Evolutionary conservation across 2,888 invertebrate species (phyloP).

Genomic region (Drosophila kanekoi): DNA sequence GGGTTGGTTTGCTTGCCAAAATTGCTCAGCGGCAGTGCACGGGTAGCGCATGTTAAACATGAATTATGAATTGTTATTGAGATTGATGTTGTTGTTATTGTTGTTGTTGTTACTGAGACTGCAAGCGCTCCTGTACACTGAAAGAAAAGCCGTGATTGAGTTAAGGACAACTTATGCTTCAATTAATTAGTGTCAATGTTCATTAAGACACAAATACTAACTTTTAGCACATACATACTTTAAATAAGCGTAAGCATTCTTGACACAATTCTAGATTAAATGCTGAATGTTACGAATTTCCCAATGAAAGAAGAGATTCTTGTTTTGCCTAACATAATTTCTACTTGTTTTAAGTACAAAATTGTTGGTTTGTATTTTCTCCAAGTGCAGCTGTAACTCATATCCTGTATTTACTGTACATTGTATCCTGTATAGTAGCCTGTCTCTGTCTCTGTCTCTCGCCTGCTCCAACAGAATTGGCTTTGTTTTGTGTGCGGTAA

Average conservation of each 20-base stretch:
- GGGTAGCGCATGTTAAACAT: conserved; percentile 82
- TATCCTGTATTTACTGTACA: conserved; percentile 9
- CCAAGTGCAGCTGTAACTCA: conserved; percentile 13
- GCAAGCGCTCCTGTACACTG: conserved; percentile 24
- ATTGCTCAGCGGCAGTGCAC: conserved; percentile 55
- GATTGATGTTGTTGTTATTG: conserved; percentile 74
- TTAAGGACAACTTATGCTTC: too few species aligned
- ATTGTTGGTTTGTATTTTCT: background rate
- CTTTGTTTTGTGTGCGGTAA: conserved; percentile 78
- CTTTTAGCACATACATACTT: too few species aligned
- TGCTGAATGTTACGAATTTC: too few species aligned
- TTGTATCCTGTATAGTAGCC: conserved; percentile 13
- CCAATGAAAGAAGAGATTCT: too few species aligned
- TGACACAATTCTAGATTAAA: too few species aligned
- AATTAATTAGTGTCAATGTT: too few species aligned
- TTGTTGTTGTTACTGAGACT: conserved; percentile 23
- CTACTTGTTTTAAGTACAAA: background rate
- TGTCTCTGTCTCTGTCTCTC: conserved; percentile 3
- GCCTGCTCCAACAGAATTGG: conserved; percentile 28
- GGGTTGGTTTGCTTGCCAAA: conserved; percentile 48
- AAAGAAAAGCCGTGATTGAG: background rate
- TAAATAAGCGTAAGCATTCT: too few species aligned
- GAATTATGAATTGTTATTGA: conserved; percentile 85
- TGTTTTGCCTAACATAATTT: background rate
- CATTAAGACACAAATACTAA: background rate